Evolutionary conservation across 2,797 vertebrate genomes (phyloP), one percentile per base, ranked within the genome.

Genomic region (Rhinophrynus dorsalis): DNA sequence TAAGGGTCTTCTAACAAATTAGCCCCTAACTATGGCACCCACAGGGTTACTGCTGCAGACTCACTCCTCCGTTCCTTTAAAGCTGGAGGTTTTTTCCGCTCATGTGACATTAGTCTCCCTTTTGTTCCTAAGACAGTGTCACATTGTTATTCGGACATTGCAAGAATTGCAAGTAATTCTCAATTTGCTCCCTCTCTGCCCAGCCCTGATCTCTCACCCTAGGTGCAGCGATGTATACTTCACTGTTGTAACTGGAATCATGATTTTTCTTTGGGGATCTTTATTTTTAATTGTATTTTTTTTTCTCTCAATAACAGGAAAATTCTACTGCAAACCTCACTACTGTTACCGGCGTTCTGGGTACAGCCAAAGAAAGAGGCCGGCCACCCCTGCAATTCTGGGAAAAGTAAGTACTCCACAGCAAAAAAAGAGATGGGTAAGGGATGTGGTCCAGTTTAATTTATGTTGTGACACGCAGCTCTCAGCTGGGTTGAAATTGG

Each of bases 281-380:
- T 23, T 23, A 9, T 23, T 61, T 48, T 66, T 23, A n/a, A n/a
- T n/a, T n/a, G 10, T 3, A 21, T 12, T 23, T 26, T 3, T 17
- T 76, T 5, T 26, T 65, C 11, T 80, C 77, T 73, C 52, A 51
- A 63, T 81, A 80, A 3, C 83, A 99, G 97, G 96, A 70, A 99
- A 99, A 83, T 99, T 99, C 88, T 99, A 99, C 89, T 99, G 97
- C 85, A 99, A 98, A 79, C 95, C 97, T 13, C 97, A 99, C 88
- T 99, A 94, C 88, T 98, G 96, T 76, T 96, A 98, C 71, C 92
- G 97, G 15, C 89, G 94, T 32, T 98, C 96, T 5, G 93, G 95
- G 69, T 94, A 94, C 50, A 91, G 93, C 27, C 96, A 98, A 80
- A 93, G 96, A 83, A 99, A 99, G 86, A 92, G 95, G 75, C 95